A percentile compares a stretch with the other conserved stretches of the same genome.
phyloP scores from a whole-genome alignment of 35 echinoderm and acorn worm genomes.

The Nesometra sesokonis region DNA sequence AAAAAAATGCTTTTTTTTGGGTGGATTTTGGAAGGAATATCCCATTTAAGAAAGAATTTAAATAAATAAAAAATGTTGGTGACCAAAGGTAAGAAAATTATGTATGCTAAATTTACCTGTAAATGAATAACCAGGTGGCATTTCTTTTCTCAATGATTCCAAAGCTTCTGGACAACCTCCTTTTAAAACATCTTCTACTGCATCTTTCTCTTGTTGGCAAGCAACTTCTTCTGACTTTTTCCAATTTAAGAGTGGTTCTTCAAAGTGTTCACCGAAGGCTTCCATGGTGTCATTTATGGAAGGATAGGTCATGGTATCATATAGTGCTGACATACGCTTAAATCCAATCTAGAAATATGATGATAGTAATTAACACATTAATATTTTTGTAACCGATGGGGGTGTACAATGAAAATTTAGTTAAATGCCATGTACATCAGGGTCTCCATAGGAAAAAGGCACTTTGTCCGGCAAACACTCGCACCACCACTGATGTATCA shows the following conservation, averaged over 20 bases:
- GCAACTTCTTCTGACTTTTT: background rate
- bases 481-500: too few species aligned
- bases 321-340: background rate
- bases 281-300: background rate
- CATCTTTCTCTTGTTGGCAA: background rate
- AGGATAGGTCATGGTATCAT: background rate
- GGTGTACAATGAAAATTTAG: too few species aligned
- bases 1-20: too few species aligned
- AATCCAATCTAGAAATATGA: background rate
- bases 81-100: too few species aligned
- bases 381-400: too few species aligned
- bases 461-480: background rate
- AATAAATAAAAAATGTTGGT: too few species aligned
- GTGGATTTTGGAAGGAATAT: too few species aligned
- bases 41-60: too few species aligned
- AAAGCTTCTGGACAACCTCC: background rate
- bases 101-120: background rate
- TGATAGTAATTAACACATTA: too few species aligned
- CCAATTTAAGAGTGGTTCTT: background rate
- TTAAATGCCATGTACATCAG: background rate
- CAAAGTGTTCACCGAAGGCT: background rate
- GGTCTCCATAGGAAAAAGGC: background rate
- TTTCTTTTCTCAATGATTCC: background rate
- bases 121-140: slow-evolving; percentile 6
- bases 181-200: background rate